These are phyloP conservation scores for Ennomos erosarius DNA, from an alignment of 2,888 invertebrate species.

Conservation along the genomic window DNA sequence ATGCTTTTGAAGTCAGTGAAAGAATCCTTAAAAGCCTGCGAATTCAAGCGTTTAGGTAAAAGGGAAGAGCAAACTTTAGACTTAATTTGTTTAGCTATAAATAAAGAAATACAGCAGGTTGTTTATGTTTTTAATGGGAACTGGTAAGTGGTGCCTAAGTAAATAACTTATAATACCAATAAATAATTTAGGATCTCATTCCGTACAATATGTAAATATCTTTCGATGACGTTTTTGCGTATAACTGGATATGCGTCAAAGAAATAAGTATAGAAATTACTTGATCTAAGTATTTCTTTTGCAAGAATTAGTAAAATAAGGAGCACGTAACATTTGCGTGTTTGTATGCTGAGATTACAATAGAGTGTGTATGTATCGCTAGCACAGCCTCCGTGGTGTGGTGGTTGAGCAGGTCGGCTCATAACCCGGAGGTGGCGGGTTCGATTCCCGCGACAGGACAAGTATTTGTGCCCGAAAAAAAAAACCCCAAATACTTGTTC, in stretches of 20 bases:
- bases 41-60: slow-evolving; percentile 9
- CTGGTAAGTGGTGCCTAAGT: no score
- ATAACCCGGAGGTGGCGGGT: no score
- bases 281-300: neutral
- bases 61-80: slow-evolving; percentile 6
- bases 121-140: no score
- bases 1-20: slow-evolving; percentile 16
- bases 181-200: neutral
- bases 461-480: no score
- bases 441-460: no score
- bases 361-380: slow-evolving; percentile 11
- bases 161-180: no score
- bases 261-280: no score
- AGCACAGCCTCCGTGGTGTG: no score
- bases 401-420: no score
- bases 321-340: slow-evolving; percentile 11
- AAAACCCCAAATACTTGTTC: no score
- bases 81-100: slow-evolving; percentile 3
- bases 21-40: slow-evolving; percentile 1
- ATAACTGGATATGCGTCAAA: no score
- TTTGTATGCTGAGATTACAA: slow-evolving; percentile 24
- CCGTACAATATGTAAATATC: neutral
- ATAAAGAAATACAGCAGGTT: neutral
- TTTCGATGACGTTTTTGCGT: neutral
- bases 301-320: slow-evolving; percentile 9